Evolutionary conservation across 2,113 vertebrate genomes (phyloP), one percentile per base, ranked within the genome.

Genomic region (Catharus minimus): DNA sequence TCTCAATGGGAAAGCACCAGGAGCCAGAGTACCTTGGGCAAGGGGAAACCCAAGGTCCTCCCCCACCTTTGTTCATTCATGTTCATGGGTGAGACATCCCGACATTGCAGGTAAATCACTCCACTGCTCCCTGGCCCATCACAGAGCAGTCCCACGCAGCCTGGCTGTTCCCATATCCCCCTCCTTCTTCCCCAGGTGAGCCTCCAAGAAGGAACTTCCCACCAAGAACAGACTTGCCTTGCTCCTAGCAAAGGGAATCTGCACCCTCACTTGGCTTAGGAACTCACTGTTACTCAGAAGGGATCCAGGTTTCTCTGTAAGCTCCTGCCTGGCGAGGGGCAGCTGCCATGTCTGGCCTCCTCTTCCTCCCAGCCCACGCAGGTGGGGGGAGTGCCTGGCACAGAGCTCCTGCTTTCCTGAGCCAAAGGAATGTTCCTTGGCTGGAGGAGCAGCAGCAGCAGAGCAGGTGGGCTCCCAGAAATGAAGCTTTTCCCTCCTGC

Each of bases 151-250:
- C 52, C 90, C 83, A 66, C 11, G 0, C 72, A 93, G 24, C 62
- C 33, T 0, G 0, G 3, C 4, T 67, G 4, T 50, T 90, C 67
- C 76, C 69, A 69, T 28, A 27, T 23, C 44, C 66, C 65, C 61
- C 57, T 83, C 78, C 78, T 64, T 58, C 39, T 46, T 88, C 50
- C 65, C 80, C 66, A 93, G 88, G 39, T 93, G 90, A 80, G 80
- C 32, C 73, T 91, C 77, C 0, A 0, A 75, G 61, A 68, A 89
- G 82, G 93, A 93, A 92, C 58, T 92, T 90, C 73, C 80, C 80
- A 92, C 90, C 90, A 92, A 94, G 95, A 95, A 87, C 87, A 94
- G 94, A 93, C 93, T 96, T 95, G 93, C 41, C 93, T 88, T 9
- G 86, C 86, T 94, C 82, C 68, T 86, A 94, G 94, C 32, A 0